phyloP scores from a whole-genome alignment of 2,797 vertebrate genomes.

The Potorous gilbertii region DNA sequence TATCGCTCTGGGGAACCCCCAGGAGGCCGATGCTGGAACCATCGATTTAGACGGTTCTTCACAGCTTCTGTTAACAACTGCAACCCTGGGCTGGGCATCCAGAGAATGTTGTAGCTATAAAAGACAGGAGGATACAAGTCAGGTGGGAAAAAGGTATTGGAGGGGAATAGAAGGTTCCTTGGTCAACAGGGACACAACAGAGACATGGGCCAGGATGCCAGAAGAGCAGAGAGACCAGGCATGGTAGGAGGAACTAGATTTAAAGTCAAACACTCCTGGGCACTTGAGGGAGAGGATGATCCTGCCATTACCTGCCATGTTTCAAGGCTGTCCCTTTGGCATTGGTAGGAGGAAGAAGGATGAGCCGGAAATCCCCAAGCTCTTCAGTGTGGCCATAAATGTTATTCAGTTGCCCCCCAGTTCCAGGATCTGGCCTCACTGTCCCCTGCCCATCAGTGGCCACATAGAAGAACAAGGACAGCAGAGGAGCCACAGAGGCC shows the following conservation, averaged over 20 bases:
- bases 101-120: constrained; percentile 92
- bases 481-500: constrained; percentile 78
- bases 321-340: constrained; percentile 84
- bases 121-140: not conserved
- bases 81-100: constrained; percentile 89
- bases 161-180: not conserved
- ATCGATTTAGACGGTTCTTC: constrained; percentile 88
- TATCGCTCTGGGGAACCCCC: constrained; percentile 89
- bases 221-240: not conserved
- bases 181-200: not conserved
- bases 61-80: constrained; percentile 93
- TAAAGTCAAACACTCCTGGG: not conserved
- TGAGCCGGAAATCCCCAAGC: constrained; percentile 93
- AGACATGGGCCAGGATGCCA: not conserved
- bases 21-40: constrained; percentile 88
- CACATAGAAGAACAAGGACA: constrained; percentile 95
- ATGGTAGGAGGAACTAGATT: not conserved
- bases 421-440: constrained; percentile 86
- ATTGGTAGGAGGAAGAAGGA: constrained; percentile 88
- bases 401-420: constrained; percentile 87
- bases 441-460: constrained; percentile 92
- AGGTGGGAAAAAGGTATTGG: not conserved
- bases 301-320: constrained; percentile 89
- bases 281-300: not conserved
- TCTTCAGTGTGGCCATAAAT: constrained; percentile 91